phyloP scores from a whole-genome alignment of 2,888 invertebrate species.

The Baronia brevicornis region DNA sequence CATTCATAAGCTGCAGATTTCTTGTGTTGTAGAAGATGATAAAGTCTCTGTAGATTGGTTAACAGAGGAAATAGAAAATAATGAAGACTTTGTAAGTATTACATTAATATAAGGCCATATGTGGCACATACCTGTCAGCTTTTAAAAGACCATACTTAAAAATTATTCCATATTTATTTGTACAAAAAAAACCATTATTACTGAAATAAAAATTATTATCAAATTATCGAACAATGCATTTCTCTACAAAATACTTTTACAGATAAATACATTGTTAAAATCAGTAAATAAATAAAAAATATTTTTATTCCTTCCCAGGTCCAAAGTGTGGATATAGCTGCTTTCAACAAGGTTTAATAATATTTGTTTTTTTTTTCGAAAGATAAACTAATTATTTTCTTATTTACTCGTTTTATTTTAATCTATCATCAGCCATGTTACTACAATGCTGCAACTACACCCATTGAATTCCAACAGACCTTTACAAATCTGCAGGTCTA shows the following conservation, averaged over 20 bases:
- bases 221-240: no score
- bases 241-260: no score
- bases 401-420: no score
- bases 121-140: neutral
- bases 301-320: conserved; percentile 65
- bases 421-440: no score
- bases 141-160: neutral
- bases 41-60: conserved; percentile 93
- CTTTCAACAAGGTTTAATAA: conserved; percentile 91
- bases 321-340: conserved; percentile 95
- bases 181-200: no score
- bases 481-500: neutral
- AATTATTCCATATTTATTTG: no score
- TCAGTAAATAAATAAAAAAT: neutral
- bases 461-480: neutral
- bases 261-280: no score
- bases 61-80: conserved; percentile 88
- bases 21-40: conserved; percentile 96
- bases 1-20: conserved; percentile 93
- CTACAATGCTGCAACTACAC: neutral
- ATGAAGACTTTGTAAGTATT: conserved; percentile 85
- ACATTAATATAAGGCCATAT: neutral
- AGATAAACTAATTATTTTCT: conserved; percentile 10
- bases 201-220: no score
- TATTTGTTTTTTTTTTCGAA: neutral